Evolutionary conservation across 2,797 vertebrate species (phyloP), one percentile per base, ranked within the genome.

Genomic region (Etheostoma perlongum): DNA sequence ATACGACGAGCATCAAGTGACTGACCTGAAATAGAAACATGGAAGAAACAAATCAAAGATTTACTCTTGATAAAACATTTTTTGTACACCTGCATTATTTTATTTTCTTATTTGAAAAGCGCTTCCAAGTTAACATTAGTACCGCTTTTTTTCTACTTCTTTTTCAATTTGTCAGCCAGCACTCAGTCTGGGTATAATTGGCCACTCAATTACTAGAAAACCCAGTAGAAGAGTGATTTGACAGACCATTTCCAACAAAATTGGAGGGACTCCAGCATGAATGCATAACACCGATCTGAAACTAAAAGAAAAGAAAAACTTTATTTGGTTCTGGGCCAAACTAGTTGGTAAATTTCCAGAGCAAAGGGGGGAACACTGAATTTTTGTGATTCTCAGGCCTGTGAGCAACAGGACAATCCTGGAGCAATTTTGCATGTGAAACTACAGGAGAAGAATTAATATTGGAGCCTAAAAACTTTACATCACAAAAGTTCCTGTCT

Each of bases 1-100:
- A 98, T 84, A 61, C 97, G 94, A 15, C 95, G 94, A 8, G 90
- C 79, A 33, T 76, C 93, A 69, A 96, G 0, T 0, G 96, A 82
- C 44, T 91, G 88, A 23, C 87, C 98, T 98, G 75, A 5, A 86
- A 87, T 7, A 53, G 19, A 30, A 72, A 69, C 48, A 63, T 9
- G 7, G n/a, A 69, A 40, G 36, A 40, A 40, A 40, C 36, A 40
- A 40, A 40, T 72, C 1, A 57, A 72, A 73, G 23, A 57, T 46
- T 44, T 33, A 46, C 42, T 64, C 18, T 58, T 33, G n/a, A 73
- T 68, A 71, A 70, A 48, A 58, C 10, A 64, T 73, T 64, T 77
- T 21, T 58, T 16, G 18, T 21, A 54, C 12, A 27, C 74, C 33
- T 44, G 48, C 19, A 63, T 47, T 23, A 62, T 73, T 82, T 58